Evolutionary conservation across 1,140 invertebrate genomes (phyloP).

Genomic region (Danaus plexippus): DNA sequence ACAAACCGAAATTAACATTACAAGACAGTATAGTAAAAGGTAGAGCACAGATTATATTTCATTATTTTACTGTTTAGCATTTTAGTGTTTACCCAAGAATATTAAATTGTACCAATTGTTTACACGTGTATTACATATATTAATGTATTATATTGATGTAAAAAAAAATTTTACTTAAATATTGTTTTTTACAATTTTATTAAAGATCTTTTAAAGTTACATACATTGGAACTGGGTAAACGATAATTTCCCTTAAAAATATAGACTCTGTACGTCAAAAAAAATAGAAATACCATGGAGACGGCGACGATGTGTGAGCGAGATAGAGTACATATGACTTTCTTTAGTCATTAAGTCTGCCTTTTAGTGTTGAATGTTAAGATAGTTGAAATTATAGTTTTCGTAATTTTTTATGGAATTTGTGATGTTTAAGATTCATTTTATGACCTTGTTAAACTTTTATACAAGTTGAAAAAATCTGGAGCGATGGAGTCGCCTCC

Average conservation of each 20-base stretch:
- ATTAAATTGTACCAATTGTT: too few relatives aligned
- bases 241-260: too few relatives aligned
- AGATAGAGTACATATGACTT: conserved; percentile 20
- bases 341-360: conserved; percentile 12
- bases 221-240: too few relatives aligned
- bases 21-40: too few relatives aligned
- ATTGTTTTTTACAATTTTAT: too few relatives aligned
- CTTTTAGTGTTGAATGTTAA: conserved; percentile 39
- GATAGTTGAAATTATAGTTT: conserved; percentile 36
- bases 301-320: conserved; percentile 22
- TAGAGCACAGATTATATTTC: too few relatives aligned
- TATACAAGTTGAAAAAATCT: conserved; percentile 33
- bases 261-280: conserved; percentile 6
- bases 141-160: too few relatives aligned
- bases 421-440: conserved; percentile 32
- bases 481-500: conserved; percentile 74
- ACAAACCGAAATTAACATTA: conserved; percentile 14
- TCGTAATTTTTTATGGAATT: conserved; percentile 42
- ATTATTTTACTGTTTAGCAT: too few relatives aligned
- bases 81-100: too few relatives aligned
- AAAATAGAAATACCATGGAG: conserved; percentile 16
- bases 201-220: too few relatives aligned
- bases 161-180: too few relatives aligned
- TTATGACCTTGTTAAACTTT: conserved; percentile 42
- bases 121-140: too few relatives aligned